Conservation (phyloP, 1,140 invertebrate species). For the Macrobrachium nipponense region DNA sequence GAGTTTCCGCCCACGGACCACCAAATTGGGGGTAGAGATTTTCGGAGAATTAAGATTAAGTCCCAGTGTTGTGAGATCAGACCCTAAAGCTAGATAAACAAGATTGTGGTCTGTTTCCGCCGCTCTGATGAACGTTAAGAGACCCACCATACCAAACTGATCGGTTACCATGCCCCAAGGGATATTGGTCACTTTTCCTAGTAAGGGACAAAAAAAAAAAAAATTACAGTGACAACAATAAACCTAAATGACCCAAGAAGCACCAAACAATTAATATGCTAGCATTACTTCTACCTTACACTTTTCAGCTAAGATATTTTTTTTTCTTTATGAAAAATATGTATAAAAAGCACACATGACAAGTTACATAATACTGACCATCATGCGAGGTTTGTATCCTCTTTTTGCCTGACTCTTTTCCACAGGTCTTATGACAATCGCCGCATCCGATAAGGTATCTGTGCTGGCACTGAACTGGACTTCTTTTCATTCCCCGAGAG, state of each 20-base stretch:
- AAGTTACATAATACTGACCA: conserved; percentile 74
- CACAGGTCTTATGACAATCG: conserved; percentile 35
- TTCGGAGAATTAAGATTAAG: conserved; percentile 97
- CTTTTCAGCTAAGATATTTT: no score
- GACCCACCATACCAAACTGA: conserved; percentile 98
- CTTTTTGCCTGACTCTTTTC: conserved; percentile 56
- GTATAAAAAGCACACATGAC: background rate
- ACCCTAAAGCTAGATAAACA: conserved; percentile 93
- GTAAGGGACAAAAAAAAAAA: conserved; percentile 61
- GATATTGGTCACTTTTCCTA: conserved; percentile 96
- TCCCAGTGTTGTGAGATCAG: conserved; percentile 96
- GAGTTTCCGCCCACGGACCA: conserved; percentile 97
- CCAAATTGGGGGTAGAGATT: conserved; percentile 97
- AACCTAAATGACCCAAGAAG: no score
- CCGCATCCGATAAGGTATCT: conserved; percentile 43
- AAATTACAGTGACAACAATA: conserved; percentile 41
- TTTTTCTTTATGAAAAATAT: background rate
- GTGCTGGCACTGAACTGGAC: conserved; percentile 44
- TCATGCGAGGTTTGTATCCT: conserved; percentile 89
- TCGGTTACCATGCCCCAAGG: conserved; percentile 98
- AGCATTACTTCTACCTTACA: no score
- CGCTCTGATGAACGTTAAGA: conserved; percentile 96
- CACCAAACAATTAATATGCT: no score
- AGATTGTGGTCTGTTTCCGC: conserved; percentile 97
- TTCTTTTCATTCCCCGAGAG: conserved; percentile 56